Evolutionary conservation across 2,888 invertebrate genomes (phyloP).

Genomic region (Pharmacophagus antenor): DNA sequence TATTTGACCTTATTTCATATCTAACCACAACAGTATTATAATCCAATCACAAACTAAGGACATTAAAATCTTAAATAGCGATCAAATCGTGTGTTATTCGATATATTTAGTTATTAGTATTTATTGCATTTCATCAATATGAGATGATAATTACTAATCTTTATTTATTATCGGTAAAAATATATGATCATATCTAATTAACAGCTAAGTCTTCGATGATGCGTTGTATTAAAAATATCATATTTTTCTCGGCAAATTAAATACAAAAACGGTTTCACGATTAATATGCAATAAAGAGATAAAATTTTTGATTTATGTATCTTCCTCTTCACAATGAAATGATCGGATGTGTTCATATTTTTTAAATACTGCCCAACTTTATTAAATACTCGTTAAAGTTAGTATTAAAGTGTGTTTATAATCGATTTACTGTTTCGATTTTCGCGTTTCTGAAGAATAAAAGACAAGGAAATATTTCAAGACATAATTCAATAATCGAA

Average conservation of each 20-base stretch:
- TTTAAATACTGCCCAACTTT: too few relatives aligned
- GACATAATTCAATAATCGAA: conserved; percentile 5
- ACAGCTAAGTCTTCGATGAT: neutral
- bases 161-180: neutral
- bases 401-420: neutral
- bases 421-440: neutral
- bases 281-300: too few relatives aligned
- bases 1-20: neutral
- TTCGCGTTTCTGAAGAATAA: neutral
- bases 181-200: neutral
- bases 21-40: too few relatives aligned
- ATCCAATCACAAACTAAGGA: too few relatives aligned
- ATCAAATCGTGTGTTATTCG: neutral
- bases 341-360: too few relatives aligned
- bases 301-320: too few relatives aligned
- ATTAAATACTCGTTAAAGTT: too few relatives aligned
- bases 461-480: neutral
- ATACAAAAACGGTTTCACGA: too few relatives aligned
- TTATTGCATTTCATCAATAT: neutral
- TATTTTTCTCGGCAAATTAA: neutral
- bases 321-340: too few relatives aligned
- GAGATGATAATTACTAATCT: neutral
- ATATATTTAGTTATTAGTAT: neutral
- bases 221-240: neutral
- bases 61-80: neutral